A percentile compares a stretch with the other conserved stretches of the same genome.
phyloP scores from a whole-genome alignment of 2,888 invertebrate species.

The Itoplectis maculator region DNA sequence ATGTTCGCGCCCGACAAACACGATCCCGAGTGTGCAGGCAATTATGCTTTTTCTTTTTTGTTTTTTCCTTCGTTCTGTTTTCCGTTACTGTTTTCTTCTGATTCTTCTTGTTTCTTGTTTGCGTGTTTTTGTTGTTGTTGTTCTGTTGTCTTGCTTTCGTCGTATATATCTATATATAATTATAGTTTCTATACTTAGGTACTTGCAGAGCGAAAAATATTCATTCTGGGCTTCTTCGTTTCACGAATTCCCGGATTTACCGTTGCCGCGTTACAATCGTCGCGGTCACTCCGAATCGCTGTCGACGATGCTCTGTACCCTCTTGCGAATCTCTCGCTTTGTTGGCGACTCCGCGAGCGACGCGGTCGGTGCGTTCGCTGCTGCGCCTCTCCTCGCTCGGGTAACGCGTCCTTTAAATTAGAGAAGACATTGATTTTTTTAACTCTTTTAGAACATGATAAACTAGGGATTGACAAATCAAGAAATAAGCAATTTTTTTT shows the following conservation, averaged over 20 bases:
- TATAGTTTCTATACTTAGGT: slow-evolving; percentile 66
- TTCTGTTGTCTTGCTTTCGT: slow-evolving; percentile 34
- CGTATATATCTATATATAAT: slow-evolving; percentile 67
- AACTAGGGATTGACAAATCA: background rate
- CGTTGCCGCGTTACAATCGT: slow-evolving; percentile 40
- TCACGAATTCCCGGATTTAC: slow-evolving; percentile 60
- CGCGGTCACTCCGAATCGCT: slow-evolving; percentile 72
- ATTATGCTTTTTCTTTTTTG: slow-evolving; percentile 55
- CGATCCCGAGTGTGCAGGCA: slow-evolving; percentile 53
- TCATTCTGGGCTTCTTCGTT: slow-evolving; percentile 61
- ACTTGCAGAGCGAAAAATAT: slow-evolving; percentile 68
- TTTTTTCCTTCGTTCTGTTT: background rate
- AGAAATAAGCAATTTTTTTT: background rate
- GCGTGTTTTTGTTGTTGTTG: slow-evolving; percentile 4
- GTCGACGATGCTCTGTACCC: slow-evolving; percentile 69
- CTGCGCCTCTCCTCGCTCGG: slow-evolving; percentile 67
- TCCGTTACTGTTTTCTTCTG: background rate
- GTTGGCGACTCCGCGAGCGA: slow-evolving; percentile 56
- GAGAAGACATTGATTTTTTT: background rate
- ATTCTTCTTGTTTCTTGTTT: background rate
- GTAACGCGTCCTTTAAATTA: slow-evolving; percentile 69
- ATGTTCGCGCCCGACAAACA: slow-evolving; percentile 27
- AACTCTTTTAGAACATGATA: background rate
- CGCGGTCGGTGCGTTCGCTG: slow-evolving; percentile 36
- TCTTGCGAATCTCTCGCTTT: slow-evolving; percentile 67